These are phyloP conservation scores for Ricordea florida DNA, from an alignment of 92 coral and sea anemone genomes.

Conservation along the genomic window DNA sequence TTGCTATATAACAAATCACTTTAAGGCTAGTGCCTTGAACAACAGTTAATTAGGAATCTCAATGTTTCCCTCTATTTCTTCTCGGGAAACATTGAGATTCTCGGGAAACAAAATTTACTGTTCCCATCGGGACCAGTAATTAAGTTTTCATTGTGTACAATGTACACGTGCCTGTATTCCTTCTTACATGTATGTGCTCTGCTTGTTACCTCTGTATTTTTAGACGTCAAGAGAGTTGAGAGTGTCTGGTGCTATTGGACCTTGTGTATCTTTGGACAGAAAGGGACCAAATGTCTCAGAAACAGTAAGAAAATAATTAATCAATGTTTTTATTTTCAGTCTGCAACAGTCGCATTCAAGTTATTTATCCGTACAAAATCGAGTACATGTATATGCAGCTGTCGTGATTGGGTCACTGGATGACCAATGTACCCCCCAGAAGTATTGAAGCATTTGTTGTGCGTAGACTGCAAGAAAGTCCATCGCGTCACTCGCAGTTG, in stretches of 20 bases:
- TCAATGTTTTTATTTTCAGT: neutral
- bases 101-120: too few species aligned
- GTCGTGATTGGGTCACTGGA: neutral
- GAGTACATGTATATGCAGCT: neutral
- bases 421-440: neutral
- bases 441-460: too few species aligned
- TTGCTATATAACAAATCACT: too few species aligned
- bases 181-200: neutral
- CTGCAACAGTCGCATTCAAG: neutral
- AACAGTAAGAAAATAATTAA: slow-evolving; percentile 66
- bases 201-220: neutral
- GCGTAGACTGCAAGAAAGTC: too few species aligned
- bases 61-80: too few species aligned
- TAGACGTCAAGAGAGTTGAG: slow-evolving; percentile 94
- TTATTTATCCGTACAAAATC: neutral
- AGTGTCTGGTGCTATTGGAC: slow-evolving; percentile 95
- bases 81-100: too few species aligned
- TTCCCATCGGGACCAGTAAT: too few species aligned
- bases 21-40: too few species aligned
- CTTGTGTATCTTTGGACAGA: slow-evolving; percentile 96
- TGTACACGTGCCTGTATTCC: neutral
- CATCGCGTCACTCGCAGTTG: too few species aligned
- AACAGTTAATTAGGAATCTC: too few species aligned
- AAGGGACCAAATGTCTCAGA: slow-evolving; percentile 97
- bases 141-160: too few species aligned